These are phyloP conservation scores for Triplophysa tibetana DNA, from an alignment of 2,113 vertebrate species.

Conservation along the genomic window DNA sequence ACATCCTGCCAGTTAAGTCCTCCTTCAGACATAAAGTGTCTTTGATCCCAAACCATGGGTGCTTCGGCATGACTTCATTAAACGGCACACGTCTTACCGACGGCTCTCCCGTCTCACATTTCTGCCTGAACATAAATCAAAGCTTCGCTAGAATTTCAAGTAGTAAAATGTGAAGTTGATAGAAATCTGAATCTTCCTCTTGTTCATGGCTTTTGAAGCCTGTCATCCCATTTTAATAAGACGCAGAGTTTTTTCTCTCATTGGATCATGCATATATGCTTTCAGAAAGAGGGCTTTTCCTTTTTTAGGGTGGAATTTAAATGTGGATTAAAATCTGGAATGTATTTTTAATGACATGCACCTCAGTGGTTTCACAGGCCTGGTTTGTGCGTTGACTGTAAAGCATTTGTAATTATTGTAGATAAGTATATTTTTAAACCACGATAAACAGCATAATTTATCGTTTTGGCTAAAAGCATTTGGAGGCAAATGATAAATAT, in stretches of 20 bases:
- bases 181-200: conserved; percentile 24
- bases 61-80: conserved; percentile 20
- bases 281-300: not conserved
- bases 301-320: conserved; percentile 8
- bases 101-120: conserved; percentile 15
- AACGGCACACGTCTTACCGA: conserved; percentile 4
- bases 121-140: conserved; percentile 30
- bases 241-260: not conserved
- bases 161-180: not conserved
- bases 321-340: not conserved
- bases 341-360: conserved; percentile 15
- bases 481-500: not conserved
- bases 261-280: conserved; percentile 6
- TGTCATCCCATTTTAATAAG: conserved; percentile 22
- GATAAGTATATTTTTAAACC: not conserved
- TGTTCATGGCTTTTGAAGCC: not conserved
- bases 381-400: not conserved
- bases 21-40: conserved; percentile 33
- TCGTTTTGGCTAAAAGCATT: not conserved
- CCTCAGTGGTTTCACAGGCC: conserved; percentile 4
- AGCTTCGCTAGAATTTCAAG: conserved; percentile 7
- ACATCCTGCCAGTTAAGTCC: conserved; percentile 15
- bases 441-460: conserved; percentile 2
- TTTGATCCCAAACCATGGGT: conserved; percentile 30
- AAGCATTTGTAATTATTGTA: conserved; percentile 17